Base-by-base conservation (phyloP, 2,888 invertebrate species). In the Hyalella azteca region DNA sequence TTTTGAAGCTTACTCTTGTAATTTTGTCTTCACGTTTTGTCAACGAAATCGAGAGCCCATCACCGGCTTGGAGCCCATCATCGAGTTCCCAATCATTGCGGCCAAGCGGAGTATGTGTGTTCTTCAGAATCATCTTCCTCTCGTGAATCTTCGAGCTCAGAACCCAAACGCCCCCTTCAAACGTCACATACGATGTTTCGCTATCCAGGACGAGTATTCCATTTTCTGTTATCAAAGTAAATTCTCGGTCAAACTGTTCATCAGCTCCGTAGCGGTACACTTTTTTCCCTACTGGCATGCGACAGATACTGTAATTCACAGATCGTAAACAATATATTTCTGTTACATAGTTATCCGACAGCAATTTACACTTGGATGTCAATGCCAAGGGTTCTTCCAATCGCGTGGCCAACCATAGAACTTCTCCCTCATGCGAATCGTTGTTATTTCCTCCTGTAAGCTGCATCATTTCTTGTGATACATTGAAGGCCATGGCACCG, bases 241-340 rank as follows among this genome's bases (percentile, higher is more conserved):
- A 54, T 54, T 54, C 54, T 54, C 54, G 54, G 29, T 54, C 54
- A 13, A 54, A 54, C 29, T 54, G 54, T 9, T 54, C 54, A 29
- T 54, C 54, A 22, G 29, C 29, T 26, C 54, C 54, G 22, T 54
- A 54, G 54, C 54, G 54, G 29, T 54, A 54, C 9, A 54, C 26
- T 3, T 26, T 9, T 54, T 54, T 54, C 11, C 54, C 54, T 26
- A 5, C 29, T 9, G 54, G 54, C 54, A 54, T 54, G 0, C 54
- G 22, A 22, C 54, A 54, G 9, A 54, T 26, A 54, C 54, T 54
- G 13, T 29, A 54, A 54, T 54, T 11, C 4, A 26, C 54, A 26
- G 54, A 54, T 54, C 29, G 9, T 54, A 54, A 26, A 26, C 54
- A 54, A 4, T 54, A 54, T 2, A 54, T 26, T 1, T 54, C 26